These are phyloP conservation scores for Amyelois transitella DNA, from an alignment of 1,140 invertebrate genomes.

Conservation along the genomic window DNA sequence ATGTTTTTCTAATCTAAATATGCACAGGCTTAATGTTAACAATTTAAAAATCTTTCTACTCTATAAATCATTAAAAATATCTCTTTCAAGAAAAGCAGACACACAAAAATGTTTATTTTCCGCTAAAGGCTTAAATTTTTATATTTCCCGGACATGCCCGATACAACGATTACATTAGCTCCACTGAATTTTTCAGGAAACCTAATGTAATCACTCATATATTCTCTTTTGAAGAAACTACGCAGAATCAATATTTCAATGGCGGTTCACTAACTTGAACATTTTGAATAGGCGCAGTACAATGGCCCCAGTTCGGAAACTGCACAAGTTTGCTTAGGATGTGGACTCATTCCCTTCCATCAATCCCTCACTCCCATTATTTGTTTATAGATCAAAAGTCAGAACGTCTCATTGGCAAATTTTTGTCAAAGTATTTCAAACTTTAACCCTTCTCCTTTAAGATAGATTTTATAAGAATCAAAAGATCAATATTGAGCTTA, in stretches of 20 bases:
- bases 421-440: conserved; percentile 11
- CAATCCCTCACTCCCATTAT: conserved; percentile 57
- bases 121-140: too few species aligned
- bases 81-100: too few species aligned
- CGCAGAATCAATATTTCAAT: conserved; percentile 28
- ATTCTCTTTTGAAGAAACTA: conserved; percentile 26
- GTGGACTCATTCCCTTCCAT: conserved; percentile 49
- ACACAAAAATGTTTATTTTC: too few species aligned
- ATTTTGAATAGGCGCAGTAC: conserved; percentile 33
- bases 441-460: conserved; percentile 10
- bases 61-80: too few species aligned
- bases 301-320: conserved; percentile 36
- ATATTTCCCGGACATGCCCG: too few species aligned
- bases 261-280: conserved; percentile 19
- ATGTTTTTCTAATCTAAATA: too few species aligned
- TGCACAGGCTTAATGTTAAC: too few species aligned
- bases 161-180: too few species aligned
- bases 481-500: conserved; percentile 12
- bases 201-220: conserved; percentile 10
- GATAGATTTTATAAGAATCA: conserved; percentile 6
- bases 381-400: conserved; percentile 41
- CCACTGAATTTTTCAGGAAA: not conserved
- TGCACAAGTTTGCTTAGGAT: conserved; percentile 57
- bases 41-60: too few species aligned
- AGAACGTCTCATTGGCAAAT: conserved; percentile 22